Percentiles rank a stretch among this genome's conserved stretches.
These are phyloP conservation scores for Alca torda DNA, from an alignment of 2,797 vertebrate genomes.

Conservation along the genomic window DNA sequence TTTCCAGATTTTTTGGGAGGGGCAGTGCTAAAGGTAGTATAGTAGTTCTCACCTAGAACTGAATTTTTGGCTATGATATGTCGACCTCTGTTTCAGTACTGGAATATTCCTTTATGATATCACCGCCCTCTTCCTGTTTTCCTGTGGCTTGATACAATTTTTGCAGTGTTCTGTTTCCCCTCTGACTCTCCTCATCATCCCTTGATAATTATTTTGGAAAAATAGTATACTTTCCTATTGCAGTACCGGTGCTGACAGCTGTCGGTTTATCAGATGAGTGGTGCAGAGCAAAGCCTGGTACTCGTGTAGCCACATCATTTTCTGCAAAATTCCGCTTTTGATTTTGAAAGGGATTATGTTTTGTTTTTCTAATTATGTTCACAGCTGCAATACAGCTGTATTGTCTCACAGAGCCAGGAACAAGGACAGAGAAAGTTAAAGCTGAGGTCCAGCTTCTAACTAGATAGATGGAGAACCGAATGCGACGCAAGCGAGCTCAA, in stretches of 20 bases:
- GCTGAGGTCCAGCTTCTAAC: not conserved
- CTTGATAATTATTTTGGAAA: not conserved
- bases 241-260: not conserved
- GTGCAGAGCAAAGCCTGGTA: not conserved
- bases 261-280: not conserved
- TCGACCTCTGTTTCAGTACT: not conserved
- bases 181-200: not conserved
- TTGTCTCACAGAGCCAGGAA: not conserved
- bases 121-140: not conserved
- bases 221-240: not conserved
- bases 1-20: not conserved
- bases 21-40: not conserved
- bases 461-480: not conserved
- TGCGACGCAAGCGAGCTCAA: fast-evolving
- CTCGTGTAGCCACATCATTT: not conserved
- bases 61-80: not conserved
- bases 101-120: not conserved
- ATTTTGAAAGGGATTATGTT: not conserved
- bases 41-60: not conserved
- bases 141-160: not conserved
- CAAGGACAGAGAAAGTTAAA: not conserved
- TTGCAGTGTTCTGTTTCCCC: not conserved
- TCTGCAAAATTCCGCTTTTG: not conserved
- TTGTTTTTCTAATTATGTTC: not conserved
- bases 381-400: not conserved